Evolutionary conservation across 2,888 invertebrate species (phyloP).

Genomic region (Acanthococcus lagerstroemiae): DNA sequence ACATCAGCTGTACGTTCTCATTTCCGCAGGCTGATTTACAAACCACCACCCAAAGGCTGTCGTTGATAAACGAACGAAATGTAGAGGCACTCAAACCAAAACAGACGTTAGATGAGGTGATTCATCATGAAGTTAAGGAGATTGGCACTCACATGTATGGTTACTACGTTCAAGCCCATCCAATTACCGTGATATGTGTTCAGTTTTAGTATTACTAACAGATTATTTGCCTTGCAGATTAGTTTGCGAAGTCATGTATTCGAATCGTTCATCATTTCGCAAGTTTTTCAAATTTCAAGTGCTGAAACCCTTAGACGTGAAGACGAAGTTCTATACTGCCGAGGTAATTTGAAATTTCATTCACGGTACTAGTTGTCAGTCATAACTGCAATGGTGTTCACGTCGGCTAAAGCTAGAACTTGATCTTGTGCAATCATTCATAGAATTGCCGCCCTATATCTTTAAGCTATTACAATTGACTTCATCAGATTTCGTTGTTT

Average conservation of each 20-base stretch:
- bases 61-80: conserved; percentile 57
- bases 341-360: conserved; percentile 47
- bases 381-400: no score
- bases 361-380: no score
- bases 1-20: conserved; percentile 1
- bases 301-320: conserved; percentile 92
- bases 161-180: not conserved
- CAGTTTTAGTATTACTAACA: not conserved
- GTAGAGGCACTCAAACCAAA: conserved; percentile 56
- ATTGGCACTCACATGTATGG: conserved; percentile 90
- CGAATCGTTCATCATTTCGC: conserved; percentile 70
- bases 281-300: conserved; percentile 99
- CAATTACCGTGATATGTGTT: no score
- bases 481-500: no score
- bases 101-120: conserved; percentile 85
- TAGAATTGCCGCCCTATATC: no score
- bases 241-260: conserved; percentile 92
- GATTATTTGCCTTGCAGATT: conserved; percentile 51
- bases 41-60: conserved; percentile 77
- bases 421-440: no score
- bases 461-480: no score
- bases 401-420: no score
- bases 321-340: conserved; percentile 95
- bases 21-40: conserved; percentile 73
- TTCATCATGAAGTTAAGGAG: conserved; percentile 99